Percentiles rank a stretch among this genome's conserved stretches.
phyloP scores from a whole-genome alignment of 2,113 vertebrate species.

The Clupea harengus region DNA sequence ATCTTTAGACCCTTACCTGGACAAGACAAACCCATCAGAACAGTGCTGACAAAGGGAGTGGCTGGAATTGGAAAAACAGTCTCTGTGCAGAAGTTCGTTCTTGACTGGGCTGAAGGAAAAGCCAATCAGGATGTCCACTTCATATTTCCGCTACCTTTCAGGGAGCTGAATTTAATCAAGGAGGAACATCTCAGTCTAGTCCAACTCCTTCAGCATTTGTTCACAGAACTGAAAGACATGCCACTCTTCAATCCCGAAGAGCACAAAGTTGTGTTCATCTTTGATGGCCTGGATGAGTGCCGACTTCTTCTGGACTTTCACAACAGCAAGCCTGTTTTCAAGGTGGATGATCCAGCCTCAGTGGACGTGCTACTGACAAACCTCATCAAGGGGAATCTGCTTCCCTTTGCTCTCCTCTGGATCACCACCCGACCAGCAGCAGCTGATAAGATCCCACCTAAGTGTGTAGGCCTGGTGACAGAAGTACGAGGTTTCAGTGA shows the following conservation, averaged over 20 bases:
- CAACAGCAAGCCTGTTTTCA: not conserved
- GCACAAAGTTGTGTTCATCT: constrained; percentile 26
- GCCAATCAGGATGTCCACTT: constrained; percentile 24
- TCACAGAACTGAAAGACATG: constrained; percentile 12
- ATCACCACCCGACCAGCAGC: constrained; percentile 1
- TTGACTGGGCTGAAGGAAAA: constrained; percentile 37
- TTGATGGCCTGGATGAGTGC: constrained; percentile 38
- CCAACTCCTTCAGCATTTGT: constrained; percentile 28
- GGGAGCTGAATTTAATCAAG: constrained; percentile 28
- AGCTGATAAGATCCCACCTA: constrained; percentile 10
- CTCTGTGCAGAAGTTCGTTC: constrained; percentile 37
- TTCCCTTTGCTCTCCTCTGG: constrained; percentile 10
- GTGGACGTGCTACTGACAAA: constrained; percentile 31
- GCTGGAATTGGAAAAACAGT: constrained; percentile 17
- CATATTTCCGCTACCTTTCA: constrained; percentile 31
- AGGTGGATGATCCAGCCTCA: not conserved
- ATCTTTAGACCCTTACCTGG: constrained; percentile 26
- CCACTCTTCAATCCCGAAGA: not conserved
- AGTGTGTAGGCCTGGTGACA: constrained; percentile 24
- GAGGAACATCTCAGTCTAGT: constrained; percentile 19
- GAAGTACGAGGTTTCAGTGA: constrained; percentile 32
- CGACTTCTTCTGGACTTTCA: constrained; percentile 30
- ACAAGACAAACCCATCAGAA: constrained; percentile 12
- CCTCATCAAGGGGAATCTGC: constrained; percentile 29
- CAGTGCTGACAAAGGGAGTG: constrained; percentile 27